Base-by-base conservation (phyloP, 1,140 invertebrate species). In the Drosophila kohkoa region DNA sequence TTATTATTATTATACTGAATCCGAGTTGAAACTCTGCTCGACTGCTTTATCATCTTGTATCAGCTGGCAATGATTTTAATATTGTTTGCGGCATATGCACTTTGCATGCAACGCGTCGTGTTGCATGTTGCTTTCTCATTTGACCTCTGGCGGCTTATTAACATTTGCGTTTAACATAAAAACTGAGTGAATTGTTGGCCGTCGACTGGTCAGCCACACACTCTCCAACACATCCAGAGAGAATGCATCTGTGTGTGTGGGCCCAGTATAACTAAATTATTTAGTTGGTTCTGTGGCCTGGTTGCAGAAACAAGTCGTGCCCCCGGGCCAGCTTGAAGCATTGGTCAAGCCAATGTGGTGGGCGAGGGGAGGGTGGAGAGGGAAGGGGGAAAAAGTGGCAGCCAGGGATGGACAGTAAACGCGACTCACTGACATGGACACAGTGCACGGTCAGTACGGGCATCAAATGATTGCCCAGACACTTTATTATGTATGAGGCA, bases 381-480 rank as follows among this genome's bases (percentile, higher is more conserved):
- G 8, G 8, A 32, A 1, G 28, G 13, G 45, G 1, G 8, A 10
- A 3, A 10, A 3, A 15, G 49, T 6, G 16, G 13, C 10, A 20
- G 48, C 8, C 15, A 41, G 1, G 67, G 48, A n/a, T 8, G 48
- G 60, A 57, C 54, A 62, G 59, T 62, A 66, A 46, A 57, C 59
- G 71, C 74, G 69, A 83, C 79, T 70, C 83, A 82, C 80, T 82
- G 72, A 82, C 75, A 82, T 68, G 82, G 59, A 63, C 67, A 66
- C 67, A 66, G 78, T 60, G 52, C 43, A 58, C 35, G 63, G 57
- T 62, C 71, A 38, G 71, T 15, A 57, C 25, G 51, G 51, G 85
- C 85, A 83, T 75, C 85, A 88, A 85, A 89, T 88, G 83, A 88
- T 88, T 85, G 83, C 77, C 83, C 85, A 88, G 85, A 88, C 83